These are phyloP conservation scores for Falco punctatus DNA, from an alignment of 2,113 vertebrate genomes.

Conservation along the genomic window DNA sequence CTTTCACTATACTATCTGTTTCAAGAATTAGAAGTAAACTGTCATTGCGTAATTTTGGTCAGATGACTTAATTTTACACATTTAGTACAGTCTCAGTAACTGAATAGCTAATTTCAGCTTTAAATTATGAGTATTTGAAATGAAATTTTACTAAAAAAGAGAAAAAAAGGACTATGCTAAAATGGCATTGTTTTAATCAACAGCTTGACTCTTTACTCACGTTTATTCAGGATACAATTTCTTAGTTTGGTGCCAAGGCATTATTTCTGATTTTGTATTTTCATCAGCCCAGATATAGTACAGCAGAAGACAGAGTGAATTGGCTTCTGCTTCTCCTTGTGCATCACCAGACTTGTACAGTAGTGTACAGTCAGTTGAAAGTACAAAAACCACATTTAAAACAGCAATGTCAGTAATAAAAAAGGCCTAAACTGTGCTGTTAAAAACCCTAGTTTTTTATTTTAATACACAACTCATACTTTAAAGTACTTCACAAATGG, in stretches of 20 bases:
- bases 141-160: neutral
- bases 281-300: neutral
- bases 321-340: neutral
- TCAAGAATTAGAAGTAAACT: conserved; percentile 6
- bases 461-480: neutral
- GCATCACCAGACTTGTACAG: neutral
- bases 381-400: neutral
- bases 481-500: neutral
- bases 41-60: neutral
- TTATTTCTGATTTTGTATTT: neutral
- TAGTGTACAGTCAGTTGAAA: neutral
- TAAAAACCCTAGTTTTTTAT: neutral
- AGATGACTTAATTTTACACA: neutral
- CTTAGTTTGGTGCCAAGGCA: neutral
- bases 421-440: neutral
- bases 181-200: neutral
- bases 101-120: neutral
- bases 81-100: neutral
- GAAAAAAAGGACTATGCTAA: neutral
- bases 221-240: neutral
- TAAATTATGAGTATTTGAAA: neutral
- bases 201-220: neutral
- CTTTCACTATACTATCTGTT: neutral
- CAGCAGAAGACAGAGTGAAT: neutral
- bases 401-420: neutral